These are phyloP conservation scores for Ophion costatus DNA, from an alignment of 2,888 invertebrate genomes.

Conservation along the genomic window DNA sequence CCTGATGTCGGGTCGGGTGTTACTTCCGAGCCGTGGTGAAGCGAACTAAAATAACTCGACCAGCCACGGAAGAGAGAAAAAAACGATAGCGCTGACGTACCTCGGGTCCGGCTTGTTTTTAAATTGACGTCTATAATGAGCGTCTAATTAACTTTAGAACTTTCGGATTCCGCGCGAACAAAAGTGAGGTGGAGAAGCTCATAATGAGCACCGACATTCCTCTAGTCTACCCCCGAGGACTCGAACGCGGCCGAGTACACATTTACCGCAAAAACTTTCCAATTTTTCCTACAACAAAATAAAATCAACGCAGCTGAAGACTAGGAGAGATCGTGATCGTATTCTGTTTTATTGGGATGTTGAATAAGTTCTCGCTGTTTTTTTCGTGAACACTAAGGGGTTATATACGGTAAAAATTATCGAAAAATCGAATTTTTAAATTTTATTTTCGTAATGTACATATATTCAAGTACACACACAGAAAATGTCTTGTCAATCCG, in stretches of 20 bases:
- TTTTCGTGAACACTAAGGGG: too few relatives aligned
- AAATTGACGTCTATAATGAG: not conserved
- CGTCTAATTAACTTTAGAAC: slow-evolving; percentile 32
- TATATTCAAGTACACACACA: too few relatives aligned
- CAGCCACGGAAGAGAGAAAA: not conserved
- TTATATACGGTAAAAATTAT: too few relatives aligned
- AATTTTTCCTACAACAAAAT: not conserved
- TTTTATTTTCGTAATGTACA: too few relatives aligned
- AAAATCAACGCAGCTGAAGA: slow-evolving; percentile 4
- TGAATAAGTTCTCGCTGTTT: too few relatives aligned
- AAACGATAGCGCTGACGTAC: not conserved
- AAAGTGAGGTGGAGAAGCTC: slow-evolving; percentile 1
- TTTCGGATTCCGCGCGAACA: not conserved
- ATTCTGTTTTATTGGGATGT: too few relatives aligned
- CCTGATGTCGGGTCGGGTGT: not conserved
- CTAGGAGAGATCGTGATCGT: not conserved
- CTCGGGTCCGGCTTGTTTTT: not conserved
- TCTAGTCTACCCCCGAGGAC: not conserved
- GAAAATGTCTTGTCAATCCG: too few relatives aligned
- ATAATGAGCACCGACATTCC: slow-evolving; percentile 15
- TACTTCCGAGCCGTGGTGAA: not conserved
- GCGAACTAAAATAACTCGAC: not conserved
- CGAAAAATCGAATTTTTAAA: too few relatives aligned
- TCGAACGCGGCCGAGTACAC: not conserved
- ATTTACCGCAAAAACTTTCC: slow-evolving; percentile 26